Conservation (phyloP, 2,797 vertebrate genomes). For the Sebastes oblongus region DNA sequence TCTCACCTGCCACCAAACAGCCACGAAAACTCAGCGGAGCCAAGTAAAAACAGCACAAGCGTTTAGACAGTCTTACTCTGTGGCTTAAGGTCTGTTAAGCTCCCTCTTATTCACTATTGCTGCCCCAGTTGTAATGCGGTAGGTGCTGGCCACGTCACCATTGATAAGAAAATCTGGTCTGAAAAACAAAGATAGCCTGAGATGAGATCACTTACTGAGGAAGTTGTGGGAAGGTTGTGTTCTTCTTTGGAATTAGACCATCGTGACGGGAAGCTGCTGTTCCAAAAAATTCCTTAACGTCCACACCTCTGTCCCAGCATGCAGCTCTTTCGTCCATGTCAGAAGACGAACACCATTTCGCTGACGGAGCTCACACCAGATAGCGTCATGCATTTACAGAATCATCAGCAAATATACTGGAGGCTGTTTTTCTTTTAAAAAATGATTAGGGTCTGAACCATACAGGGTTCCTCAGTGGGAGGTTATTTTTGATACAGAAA, state of each 20-base stretch:
- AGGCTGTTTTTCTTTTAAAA: slow-evolving; percentile 20
- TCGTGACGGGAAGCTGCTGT: slow-evolving; percentile 47
- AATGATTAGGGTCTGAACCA: slow-evolving; percentile 16
- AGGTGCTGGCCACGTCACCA: slow-evolving; percentile 17
- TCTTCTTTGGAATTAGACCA: slow-evolving; percentile 41
- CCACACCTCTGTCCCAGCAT: slow-evolving; percentile 24
- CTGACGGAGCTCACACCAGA: slow-evolving; percentile 8
- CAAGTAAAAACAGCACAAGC: background rate
- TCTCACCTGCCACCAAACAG: slow-evolving; percentile 22
- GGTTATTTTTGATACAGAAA: slow-evolving; percentile 33
- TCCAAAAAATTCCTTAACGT: slow-evolving; percentile 28
- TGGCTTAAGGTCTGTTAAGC: slow-evolving; percentile 1
- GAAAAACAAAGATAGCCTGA: slow-evolving; percentile 37
- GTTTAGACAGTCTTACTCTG: slow-evolving; percentile 11
- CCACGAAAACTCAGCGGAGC: slow-evolving; percentile 12
- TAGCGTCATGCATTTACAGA: background rate
- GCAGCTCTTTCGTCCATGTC: background rate
- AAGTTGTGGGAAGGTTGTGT: slow-evolving; percentile 45
- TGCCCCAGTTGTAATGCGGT: slow-evolving; percentile 14
- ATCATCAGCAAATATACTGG: background rate
- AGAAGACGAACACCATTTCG: slow-evolving; percentile 1
- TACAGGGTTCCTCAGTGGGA: slow-evolving; percentile 3
- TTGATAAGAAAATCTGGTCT: slow-evolving; percentile 48
- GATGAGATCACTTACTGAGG: slow-evolving; percentile 50
- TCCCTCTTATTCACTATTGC: slow-evolving; percentile 14